Percentiles rank a stretch among this genome's conserved stretches.
These are phyloP conservation scores for Leucopsar rothschildi DNA, from an alignment of 2,113 vertebrate genomes.

Conservation along the genomic window DNA sequence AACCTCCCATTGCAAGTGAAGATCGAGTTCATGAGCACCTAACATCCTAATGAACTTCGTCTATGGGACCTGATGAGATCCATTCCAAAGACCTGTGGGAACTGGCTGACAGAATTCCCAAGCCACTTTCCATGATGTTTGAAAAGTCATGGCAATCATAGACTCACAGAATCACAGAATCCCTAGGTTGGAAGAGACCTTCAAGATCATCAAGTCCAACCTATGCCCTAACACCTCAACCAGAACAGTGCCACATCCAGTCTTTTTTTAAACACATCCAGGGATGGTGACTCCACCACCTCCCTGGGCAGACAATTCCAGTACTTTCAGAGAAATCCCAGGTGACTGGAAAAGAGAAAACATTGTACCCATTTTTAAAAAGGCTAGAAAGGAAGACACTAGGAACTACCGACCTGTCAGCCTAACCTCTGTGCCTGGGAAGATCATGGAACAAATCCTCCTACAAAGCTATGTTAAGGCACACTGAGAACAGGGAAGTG, in stretches of 20 bases:
- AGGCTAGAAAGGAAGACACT: background rate
- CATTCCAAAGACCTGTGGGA: background rate
- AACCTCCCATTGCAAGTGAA: background rate
- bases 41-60: background rate
- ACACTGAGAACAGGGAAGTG: background rate
- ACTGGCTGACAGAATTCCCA: background rate
- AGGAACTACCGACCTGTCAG: background rate
- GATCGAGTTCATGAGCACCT: background rate
- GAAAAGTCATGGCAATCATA: background rate
- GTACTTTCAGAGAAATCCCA: background rate
- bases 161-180: background rate
- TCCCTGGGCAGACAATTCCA: accelerated
- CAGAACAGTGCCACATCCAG: too few species aligned
- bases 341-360: background rate
- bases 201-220: background rate
- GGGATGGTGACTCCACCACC: background rate
- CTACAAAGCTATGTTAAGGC: background rate
- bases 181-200: background rate
- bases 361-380: background rate
- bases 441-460: background rate
- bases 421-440: background rate
- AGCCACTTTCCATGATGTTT: background rate
- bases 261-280: background rate
- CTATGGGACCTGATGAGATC: background rate
- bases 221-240: background rate